A percentile compares a stretch with the other conserved stretches of the same genome.
These are phyloP conservation scores for Eupithecia insigniata DNA, from an alignment of 2,888 invertebrate species.

Conservation along the genomic window DNA sequence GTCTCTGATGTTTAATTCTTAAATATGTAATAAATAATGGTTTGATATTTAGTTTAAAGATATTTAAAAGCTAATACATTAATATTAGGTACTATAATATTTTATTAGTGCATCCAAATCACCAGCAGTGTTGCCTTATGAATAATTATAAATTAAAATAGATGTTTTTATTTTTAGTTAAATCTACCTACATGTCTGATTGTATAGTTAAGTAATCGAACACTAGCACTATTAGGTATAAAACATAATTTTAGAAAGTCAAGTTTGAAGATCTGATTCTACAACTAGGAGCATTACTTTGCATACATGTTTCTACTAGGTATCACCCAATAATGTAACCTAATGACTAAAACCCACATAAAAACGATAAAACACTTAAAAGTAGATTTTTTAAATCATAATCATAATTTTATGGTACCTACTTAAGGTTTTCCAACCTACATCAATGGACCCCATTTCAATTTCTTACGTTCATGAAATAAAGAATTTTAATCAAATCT, in stretches of 20 bases:
- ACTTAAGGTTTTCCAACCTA: neutral
- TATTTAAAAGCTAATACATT: neutral
- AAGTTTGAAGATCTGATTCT: neutral
- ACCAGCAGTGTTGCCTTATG: constrained; percentile 21
- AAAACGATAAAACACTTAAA: neutral
- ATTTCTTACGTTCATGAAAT: too few species aligned
- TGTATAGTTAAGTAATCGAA: neutral
- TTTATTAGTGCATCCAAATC: constrained; percentile 12
- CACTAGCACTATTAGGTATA: neutral
- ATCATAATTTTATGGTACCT: neutral
- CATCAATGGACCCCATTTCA: neutral
- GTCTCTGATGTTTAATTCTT: neutral
- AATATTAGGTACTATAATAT: neutral
- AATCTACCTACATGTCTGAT: neutral
- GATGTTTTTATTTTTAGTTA: neutral
- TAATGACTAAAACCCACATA: neutral
- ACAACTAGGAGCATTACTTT: neutral
- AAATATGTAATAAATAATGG: neutral
- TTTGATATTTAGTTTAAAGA: neutral
- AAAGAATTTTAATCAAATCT: neutral
- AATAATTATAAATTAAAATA: constrained; percentile 12
- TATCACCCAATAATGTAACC: neutral
- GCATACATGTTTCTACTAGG: neutral
- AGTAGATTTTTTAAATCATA: too few species aligned
- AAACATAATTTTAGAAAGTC: neutral